Base-by-base conservation (phyloP, 2,888 invertebrate species). In the Drosophila aldrichi region DNA sequence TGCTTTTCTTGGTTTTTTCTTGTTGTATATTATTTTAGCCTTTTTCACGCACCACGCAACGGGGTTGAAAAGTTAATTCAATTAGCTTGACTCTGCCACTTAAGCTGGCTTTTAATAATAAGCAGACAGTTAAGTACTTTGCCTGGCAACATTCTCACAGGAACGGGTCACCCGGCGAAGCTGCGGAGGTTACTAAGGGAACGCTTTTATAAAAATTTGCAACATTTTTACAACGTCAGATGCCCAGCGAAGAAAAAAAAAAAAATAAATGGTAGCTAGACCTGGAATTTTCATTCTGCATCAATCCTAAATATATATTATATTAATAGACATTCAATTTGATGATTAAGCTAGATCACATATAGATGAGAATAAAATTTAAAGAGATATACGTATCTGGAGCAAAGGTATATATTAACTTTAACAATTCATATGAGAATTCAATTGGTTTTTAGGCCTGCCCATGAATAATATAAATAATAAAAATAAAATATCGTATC, bases 21-120 rank as follows among this genome's bases (percentile, higher is more conserved):
- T 51, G 65, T 68, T 74, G 68, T 65, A 65, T 70, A 67, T 67
- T 79, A 62, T 79, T 78, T 78, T 75, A 72, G 76, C 81, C 76
- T 81, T 87, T 87, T 87, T 82, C 76, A 77, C 84, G 88, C 85
- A 79, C 70, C 85, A 72, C 73, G 82, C 81, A 66, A 79, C 75
- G 69, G 74, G 85, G 75, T 79, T 76, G 72, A 81, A 78, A 82
- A 82, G 85, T 81, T 84, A 84, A 84, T 84, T 84, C 85, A 84
- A 84, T 84, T 84, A 87, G 82, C 88, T 82, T 85, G 85, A 88
- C 88, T 84, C 82, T 88, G 86, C 82, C 85, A 88, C 84, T 84
- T 84, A 85, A 84, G 85, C 84, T 81, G 82, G 81, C 88, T 85
- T 88, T 84, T 84, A 84, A 87, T 84, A 84, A 84, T 79, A 84